These are phyloP conservation scores for Gymnarchus niloticus DNA, from an alignment of 2,113 vertebrate species.

Conservation along the genomic window DNA sequence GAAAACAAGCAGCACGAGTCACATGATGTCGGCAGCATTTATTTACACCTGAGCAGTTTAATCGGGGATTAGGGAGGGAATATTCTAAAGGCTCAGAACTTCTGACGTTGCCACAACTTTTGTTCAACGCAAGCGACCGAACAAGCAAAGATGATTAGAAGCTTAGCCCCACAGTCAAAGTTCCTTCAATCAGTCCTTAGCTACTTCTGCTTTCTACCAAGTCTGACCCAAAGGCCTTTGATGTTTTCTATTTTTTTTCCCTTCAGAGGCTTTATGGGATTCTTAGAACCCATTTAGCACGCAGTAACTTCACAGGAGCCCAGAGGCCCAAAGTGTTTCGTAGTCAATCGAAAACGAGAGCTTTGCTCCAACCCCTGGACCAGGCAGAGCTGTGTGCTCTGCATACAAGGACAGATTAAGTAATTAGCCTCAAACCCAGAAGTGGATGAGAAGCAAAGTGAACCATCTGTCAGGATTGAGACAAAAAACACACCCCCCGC, in stretches of 20 bases:
- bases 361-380: background rate
- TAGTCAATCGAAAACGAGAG: background rate
- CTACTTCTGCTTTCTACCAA: background rate
- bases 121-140: background rate
- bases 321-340: background rate
- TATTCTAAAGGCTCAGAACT: background rate
- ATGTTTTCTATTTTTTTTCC: background rate
- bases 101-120: background rate
- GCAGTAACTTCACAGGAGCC: background rate
- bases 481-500: background rate
- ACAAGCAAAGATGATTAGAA: background rate
- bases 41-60: background rate
- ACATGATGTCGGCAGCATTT: background rate
- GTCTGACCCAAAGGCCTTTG: background rate
- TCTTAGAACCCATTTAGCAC: background rate
- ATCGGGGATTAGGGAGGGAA: background rate
- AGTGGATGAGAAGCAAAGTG: background rate
- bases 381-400: background rate
- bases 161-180: background rate
- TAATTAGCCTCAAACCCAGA: conserved; percentile 3
- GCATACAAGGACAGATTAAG: conserved; percentile 11
- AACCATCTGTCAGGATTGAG: conserved; percentile 15
- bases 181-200: conserved; percentile 1
- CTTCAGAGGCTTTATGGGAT: background rate
- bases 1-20: background rate